These are phyloP conservation scores for Heteronetta atricapilla DNA, from an alignment of 2,113 vertebrate species.

Conservation along the genomic window DNA sequence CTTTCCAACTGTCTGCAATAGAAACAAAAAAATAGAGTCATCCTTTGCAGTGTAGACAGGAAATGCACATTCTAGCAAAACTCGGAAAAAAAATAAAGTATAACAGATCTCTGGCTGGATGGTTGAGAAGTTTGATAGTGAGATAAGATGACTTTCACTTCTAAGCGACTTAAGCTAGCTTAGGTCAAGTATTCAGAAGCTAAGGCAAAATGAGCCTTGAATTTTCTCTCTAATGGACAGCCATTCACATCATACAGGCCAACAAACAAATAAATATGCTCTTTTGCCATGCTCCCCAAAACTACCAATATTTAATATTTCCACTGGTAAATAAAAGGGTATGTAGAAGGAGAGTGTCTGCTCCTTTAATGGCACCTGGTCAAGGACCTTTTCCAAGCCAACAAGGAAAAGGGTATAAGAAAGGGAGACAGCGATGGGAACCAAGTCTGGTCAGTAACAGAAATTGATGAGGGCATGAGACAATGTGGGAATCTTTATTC, in stretches of 20 bases:
- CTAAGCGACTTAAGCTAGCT: neutral
- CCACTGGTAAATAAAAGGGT: neutral
- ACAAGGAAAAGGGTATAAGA: too few relatives aligned
- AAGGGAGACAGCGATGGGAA: too few relatives aligned
- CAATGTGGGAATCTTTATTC: neutral
- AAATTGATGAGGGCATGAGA: too few relatives aligned
- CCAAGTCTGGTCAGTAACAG: too few relatives aligned
- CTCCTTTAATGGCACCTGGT: neutral
- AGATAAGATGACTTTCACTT: constrained; percentile 19
- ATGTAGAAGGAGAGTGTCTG: neutral
- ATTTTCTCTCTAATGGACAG: neutral
- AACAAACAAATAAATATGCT: neutral
- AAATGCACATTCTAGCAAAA: constrained; percentile 2
- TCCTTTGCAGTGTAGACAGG: neutral
- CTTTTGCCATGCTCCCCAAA: neutral
- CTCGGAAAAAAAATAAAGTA: neutral
- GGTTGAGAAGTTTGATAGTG: neutral
- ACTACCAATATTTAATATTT: neutral
- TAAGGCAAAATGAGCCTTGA: neutral
- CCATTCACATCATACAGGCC: neutral
- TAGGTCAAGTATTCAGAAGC: neutral
- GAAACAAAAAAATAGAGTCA: neutral
- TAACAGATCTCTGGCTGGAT: neutral
- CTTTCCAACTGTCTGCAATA: neutral
- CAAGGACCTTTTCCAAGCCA: neutral